phyloP scores from a whole-genome alignment of 2,797 vertebrate genomes.

The Hyperoplus immaculatus region DNA sequence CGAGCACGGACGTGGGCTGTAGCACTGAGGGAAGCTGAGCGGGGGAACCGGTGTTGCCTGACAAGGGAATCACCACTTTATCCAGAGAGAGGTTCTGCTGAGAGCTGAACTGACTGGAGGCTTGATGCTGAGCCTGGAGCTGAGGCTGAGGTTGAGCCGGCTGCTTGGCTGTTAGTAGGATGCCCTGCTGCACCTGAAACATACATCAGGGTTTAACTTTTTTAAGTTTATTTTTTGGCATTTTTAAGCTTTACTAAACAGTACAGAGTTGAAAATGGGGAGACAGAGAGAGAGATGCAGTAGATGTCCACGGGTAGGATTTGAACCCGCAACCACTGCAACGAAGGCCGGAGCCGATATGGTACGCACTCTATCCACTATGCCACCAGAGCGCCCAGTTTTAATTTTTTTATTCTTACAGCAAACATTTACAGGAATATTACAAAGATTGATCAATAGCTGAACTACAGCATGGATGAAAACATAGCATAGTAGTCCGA shows the following conservation, averaged over 20 bases:
- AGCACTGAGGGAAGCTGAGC: constrained; percentile 81
- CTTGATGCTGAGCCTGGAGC: constrained; percentile 62
- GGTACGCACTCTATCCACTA: no score
- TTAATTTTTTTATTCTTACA: not conserved
- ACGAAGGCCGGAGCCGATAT: no score
- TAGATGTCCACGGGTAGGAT: no score
- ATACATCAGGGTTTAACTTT: not conserved
- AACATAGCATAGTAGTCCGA: not conserved
- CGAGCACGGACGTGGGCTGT: constrained; percentile 86
- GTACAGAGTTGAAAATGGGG: no score
- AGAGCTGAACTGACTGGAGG: constrained; percentile 85
- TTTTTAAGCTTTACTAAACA: no score
- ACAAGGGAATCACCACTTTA: constrained; percentile 75
- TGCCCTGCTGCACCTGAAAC: constrained; percentile 89
- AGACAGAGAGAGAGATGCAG: no score
- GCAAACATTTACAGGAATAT: not conserved
- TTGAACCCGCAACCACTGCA: no score
- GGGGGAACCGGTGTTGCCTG: constrained; percentile 63
- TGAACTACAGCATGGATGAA: not conserved
- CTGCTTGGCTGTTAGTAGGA: constrained; percentile 90
- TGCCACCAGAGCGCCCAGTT: no score
- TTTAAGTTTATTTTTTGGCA: not conserved
- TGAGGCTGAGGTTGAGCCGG: constrained; percentile 63
- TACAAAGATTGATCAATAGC: not conserved
- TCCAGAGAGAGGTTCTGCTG: constrained; percentile 85